phyloP scores from a whole-genome alignment of 2,888 invertebrate species.

The Harpalus rubripes region DNA sequence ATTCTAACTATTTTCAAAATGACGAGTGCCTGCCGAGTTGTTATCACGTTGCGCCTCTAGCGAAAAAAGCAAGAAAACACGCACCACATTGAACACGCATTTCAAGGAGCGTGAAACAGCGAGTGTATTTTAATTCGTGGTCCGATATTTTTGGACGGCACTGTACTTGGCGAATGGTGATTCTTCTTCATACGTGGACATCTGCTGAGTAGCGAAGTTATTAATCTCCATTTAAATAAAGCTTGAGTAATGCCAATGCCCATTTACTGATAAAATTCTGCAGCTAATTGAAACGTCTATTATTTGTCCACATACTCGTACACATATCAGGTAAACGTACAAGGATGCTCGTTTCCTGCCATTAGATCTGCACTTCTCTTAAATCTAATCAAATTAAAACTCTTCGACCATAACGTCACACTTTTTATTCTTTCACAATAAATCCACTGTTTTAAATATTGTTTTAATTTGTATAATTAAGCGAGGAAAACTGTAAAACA shows the following conservation, averaged over 20 bases:
- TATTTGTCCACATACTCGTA: slow-evolving; percentile 44
- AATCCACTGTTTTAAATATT: slow-evolving; percentile 39
- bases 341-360: slow-evolving; percentile 50
- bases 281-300: slow-evolving; percentile 42
- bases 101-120: too few species aligned
- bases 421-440: slow-evolving; percentile 46
- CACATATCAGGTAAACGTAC: not conserved
- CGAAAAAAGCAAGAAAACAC: too few species aligned
- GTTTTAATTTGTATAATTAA: slow-evolving; percentile 54
- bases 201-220: not conserved
- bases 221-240: not conserved
- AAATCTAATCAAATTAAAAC: slow-evolving; percentile 57
- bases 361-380: slow-evolving; percentile 50
- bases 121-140: not conserved
- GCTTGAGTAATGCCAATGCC: not conserved
- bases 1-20: too few species aligned
- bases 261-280: not conserved
- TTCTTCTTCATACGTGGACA: not conserved
- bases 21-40: too few species aligned
- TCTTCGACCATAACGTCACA: slow-evolving; percentile 19
- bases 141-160: slow-evolving; percentile 2
- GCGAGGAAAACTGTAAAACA: slow-evolving; percentile 50
- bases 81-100: too few species aligned
- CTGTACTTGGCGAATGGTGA: not conserved
- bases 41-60: too few species aligned